Evolutionary conservation across 1,140 invertebrate species (phyloP), one percentile per base, ranked within the genome.

Genomic region (Drosophila nikananu): DNA sequence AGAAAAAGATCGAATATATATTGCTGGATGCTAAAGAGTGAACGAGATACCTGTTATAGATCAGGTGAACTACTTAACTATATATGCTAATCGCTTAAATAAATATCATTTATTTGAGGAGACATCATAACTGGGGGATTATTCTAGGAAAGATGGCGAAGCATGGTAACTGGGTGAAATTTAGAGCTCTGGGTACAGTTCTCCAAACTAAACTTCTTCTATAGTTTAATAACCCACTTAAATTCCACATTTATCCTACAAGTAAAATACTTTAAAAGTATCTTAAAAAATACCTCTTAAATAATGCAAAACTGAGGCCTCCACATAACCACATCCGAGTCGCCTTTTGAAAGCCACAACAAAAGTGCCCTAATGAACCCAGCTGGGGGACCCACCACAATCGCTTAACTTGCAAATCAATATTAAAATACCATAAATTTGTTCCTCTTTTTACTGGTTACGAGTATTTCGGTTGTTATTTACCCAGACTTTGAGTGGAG

Each of bases 401-500:
- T 51, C 54, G 70, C 70, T 73, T 72, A 73, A 73, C 67, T 73
- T 73, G 70, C 70, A 73, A 73, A 73, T 73, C 67, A 73, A 73
- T 73, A 73, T 73, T 73, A 73, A 73, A 73, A 73, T 73, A 73
- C 70, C 70, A 73, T 73, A 73, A 73, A 73, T 73, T 73, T 60
- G 70, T 61, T 44, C 30, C 52, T 46, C 46, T 42, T 35, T 59
- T 59, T 66, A n/a, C n/a, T 21, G 30, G 48, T 39, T 55, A 55
- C 52, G 32, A 55, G 52, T 63, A 39, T 63, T 63, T 71, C 39
- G 63, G 67, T 68, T 71, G 67, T 71, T 71, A 68, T 68, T 71
- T 67, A 32, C 10, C 44, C 39, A 68, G 64, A 46, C 23, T 25
- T 32, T 5, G 35, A 25, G 23, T 48, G 17, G 30, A 68, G 66